Conservation (phyloP, 1,140 invertebrate species). For the Philaenus spumarius region DNA sequence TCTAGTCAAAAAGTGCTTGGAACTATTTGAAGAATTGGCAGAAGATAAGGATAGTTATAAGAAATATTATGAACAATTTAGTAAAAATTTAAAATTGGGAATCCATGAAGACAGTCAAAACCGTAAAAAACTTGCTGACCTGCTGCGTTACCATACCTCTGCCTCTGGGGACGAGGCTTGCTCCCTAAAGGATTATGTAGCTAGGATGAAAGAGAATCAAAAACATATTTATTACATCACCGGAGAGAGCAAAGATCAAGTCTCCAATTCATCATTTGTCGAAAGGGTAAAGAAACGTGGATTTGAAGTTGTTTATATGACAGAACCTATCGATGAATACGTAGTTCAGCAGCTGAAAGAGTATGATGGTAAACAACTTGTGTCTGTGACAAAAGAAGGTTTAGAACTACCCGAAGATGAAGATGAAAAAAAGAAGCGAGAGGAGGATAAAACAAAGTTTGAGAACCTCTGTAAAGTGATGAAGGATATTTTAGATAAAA, state of each 20-base stretch:
- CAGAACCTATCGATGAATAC: slow-evolving; percentile 98
- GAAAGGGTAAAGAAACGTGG: slow-evolving; percentile 96
- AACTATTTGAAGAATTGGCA: slow-evolving; percentile 90
- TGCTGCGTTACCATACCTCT: slow-evolving; percentile 89
- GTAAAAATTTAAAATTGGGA: slow-evolving; percentile 95
- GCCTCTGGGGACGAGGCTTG: slow-evolving; percentile 89
- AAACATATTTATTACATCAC: slow-evolving; percentile 99
- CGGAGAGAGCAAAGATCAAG: slow-evolving; percentile 90
- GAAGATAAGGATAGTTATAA: slow-evolving; percentile 98
- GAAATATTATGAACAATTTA: slow-evolving; percentile 98
- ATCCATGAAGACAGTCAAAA: slow-evolving; percentile 97
- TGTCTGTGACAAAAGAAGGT: slow-evolving; percentile 97
- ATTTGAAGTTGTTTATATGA: slow-evolving; percentile 98
- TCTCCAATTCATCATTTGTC: slow-evolving; percentile 94
- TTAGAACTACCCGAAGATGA: slow-evolving; percentile 93
- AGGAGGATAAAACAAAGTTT: slow-evolving; percentile 91
- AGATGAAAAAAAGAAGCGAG: slow-evolving; percentile 92
- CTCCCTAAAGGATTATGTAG: slow-evolving; percentile 93
- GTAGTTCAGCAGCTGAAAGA: slow-evolving; percentile 97
- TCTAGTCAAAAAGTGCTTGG: slow-evolving; percentile 95
- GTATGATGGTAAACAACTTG: slow-evolving; percentile 92
- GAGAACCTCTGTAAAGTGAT: slow-evolving; percentile 95
- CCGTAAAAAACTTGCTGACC: slow-evolving; percentile 86
- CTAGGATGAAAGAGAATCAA: slow-evolving; percentile 97
- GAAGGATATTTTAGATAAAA: slow-evolving; percentile 97